phyloP scores from a whole-genome alignment of 2,797 vertebrate species.

The Macropodus opercularis region DNA sequence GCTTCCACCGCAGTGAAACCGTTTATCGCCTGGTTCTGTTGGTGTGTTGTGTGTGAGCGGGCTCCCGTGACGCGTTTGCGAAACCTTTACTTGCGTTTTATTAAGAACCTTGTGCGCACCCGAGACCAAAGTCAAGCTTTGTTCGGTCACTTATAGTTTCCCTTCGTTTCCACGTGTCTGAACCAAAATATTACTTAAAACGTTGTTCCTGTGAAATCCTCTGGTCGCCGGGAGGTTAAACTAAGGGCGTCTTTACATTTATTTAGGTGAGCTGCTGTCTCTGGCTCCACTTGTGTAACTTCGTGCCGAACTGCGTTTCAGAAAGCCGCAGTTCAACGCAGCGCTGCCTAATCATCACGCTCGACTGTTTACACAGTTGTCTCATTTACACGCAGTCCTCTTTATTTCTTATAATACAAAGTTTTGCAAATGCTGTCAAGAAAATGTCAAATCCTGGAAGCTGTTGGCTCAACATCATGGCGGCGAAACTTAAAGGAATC shows the following conservation, averaged over 20 bases:
- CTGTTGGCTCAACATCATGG: neutral
- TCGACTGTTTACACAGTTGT: accelerated
- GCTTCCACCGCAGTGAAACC: too few relatives aligned
- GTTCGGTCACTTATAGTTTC: neutral
- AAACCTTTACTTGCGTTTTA: neutral
- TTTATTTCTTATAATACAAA: neutral
- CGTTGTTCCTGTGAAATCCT: neutral
- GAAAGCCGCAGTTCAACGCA: neutral
- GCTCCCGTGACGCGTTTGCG: accelerated
- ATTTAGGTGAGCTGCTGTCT: accelerated
- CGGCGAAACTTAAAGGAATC: too few relatives aligned
- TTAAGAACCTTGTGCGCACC: neutral
- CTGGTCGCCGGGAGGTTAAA: too few relatives aligned
- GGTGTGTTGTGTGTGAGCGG: accelerated
- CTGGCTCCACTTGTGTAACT: neutral
- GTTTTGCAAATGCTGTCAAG: neutral
- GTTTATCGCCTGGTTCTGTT: too few relatives aligned
- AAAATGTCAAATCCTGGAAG: neutral
- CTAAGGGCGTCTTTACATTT: too few relatives aligned
- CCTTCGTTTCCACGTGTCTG: neutral
- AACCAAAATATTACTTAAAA: too few relatives aligned
- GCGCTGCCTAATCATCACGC: accelerated
- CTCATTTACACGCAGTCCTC: accelerated
- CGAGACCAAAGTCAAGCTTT: slow-evolving; percentile 24
- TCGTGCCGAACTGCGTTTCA: neutral